A percentile compares a stretch with the other conserved stretches of the same genome.
Conservation (phyloP, 2,888 invertebrate genomes). For the Deroplatys truncata region DNA sequence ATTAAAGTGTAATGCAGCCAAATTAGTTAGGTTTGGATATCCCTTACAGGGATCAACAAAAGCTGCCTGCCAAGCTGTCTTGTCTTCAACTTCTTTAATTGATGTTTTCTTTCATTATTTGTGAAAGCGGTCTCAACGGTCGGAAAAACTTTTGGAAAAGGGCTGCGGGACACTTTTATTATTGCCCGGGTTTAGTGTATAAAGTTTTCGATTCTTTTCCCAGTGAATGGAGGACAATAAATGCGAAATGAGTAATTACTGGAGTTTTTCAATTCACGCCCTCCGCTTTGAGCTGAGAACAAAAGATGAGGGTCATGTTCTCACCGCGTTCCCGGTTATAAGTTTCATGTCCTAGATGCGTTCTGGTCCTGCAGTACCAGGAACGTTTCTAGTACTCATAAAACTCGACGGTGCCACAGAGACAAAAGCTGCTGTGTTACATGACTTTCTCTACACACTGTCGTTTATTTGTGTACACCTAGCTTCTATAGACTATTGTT, state of each 20-base stretch:
- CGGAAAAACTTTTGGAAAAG: background rate
- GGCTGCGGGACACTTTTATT: background rate
- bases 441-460: too few relatives aligned
- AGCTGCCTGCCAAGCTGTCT: background rate
- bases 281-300: background rate
- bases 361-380: background rate
- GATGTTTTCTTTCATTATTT: background rate
- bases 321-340: background rate
- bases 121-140: background rate
- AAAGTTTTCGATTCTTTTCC: background rate
- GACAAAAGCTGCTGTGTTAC: too few relatives aligned
- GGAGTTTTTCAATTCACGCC: background rate
- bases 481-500: too few relatives aligned
- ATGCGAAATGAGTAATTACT: background rate
- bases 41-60: background rate
- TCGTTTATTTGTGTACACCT: too few relatives aligned
- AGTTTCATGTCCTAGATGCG: background rate
- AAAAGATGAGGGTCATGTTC: background rate
- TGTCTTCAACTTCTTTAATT: conserved; percentile 1
- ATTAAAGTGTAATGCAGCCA: background rate
- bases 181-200: background rate
- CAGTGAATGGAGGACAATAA: background rate
- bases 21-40: background rate
- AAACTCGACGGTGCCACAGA: too few relatives aligned
- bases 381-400: too few relatives aligned